phyloP scores from a whole-genome alignment of 1,140 invertebrate genomes.

The Ceratosolen fusciceps region DNA sequence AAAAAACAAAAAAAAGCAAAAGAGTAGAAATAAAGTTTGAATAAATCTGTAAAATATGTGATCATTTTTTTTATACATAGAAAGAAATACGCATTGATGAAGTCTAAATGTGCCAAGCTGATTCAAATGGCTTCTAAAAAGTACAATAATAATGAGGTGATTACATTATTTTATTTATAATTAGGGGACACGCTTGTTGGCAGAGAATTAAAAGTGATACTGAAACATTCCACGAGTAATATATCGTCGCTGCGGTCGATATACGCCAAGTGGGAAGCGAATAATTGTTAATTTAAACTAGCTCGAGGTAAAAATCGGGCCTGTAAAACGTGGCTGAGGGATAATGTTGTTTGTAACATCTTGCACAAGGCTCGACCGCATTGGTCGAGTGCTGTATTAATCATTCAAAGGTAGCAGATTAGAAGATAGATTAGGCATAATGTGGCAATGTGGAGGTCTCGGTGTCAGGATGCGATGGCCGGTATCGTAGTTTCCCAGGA shows the following conservation, averaged over 20 bases:
- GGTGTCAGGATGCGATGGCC: too few species aligned
- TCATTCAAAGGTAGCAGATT: neutral
- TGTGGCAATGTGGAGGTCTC: too few species aligned
- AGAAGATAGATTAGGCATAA: neutral
- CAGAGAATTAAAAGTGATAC: neutral
- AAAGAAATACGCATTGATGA: neutral
- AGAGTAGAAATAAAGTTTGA: neutral
- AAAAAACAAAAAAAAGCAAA: too few species aligned
- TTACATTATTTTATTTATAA: neutral
- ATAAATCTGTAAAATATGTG: neutral
- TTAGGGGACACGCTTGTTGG: neutral
- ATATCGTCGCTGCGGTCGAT: too few species aligned
- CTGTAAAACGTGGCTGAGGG: neutral
- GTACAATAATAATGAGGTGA: neutral
- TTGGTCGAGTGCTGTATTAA: neutral
- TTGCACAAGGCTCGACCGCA: too few species aligned
- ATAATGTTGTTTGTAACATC: neutral
- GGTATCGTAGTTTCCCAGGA: neutral
- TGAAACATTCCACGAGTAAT: neutral
- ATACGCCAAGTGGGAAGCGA: neutral
- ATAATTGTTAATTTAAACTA: neutral
- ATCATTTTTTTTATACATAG: neutral
- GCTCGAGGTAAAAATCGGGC: neutral
- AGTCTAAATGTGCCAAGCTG: neutral
- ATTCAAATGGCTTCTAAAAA: slow-evolving; percentile 11